These are phyloP conservation scores for Anolis apletophallus DNA, from an alignment of 2,797 vertebrate species.

Conservation along the genomic window DNA sequence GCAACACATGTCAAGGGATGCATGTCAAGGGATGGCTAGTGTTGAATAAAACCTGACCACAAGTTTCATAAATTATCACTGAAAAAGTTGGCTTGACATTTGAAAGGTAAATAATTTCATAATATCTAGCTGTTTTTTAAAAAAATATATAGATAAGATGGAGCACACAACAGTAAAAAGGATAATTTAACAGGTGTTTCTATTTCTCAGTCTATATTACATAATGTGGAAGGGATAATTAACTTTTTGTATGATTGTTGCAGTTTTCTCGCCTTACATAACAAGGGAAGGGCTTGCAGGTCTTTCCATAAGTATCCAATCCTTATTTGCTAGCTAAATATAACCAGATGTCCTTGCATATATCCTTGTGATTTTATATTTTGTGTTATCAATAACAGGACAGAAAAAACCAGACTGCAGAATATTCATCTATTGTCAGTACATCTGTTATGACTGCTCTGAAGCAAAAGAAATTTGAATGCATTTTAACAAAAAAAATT, in stretches of 20 bases:
- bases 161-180: neutral
- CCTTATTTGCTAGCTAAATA: neutral
- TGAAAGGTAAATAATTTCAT: neutral
- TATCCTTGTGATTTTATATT: neutral
- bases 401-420: conserved; percentile 36
- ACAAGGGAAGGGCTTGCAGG: neutral
- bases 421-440: conserved; percentile 53
- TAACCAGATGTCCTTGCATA: neutral
- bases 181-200: neutral
- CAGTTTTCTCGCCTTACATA: neutral
- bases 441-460: conserved; percentile 36
- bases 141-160: neutral
- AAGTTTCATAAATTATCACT: no score
- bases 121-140: neutral
- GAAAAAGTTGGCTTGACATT: neutral
- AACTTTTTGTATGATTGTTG: conserved; percentile 1
- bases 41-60: no score
- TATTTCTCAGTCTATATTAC: neutral
- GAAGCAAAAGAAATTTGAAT: conserved; percentile 34
- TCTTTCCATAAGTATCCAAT: conserved; percentile 15
- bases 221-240: conserved; percentile 2
- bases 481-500: conserved; percentile 38
- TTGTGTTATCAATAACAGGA: conserved; percentile 51
- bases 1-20: no score
- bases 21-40: no score